These are phyloP conservation scores for Liasis olivaceus DNA, from an alignment of 2,797 vertebrate species.

Conservation along the genomic window DNA sequence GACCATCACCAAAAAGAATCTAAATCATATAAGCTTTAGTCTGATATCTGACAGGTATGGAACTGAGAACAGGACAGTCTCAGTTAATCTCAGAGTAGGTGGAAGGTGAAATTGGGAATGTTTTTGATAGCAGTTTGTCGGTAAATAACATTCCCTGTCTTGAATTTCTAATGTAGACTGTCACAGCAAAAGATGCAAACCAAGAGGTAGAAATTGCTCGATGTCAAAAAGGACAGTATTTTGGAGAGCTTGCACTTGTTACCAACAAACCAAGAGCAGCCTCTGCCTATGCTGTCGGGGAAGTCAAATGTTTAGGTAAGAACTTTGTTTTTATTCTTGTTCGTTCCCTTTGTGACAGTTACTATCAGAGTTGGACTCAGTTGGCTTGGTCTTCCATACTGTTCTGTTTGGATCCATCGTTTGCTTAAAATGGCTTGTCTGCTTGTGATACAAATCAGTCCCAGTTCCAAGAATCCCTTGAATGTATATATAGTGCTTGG, in stretches of 20 bases:
- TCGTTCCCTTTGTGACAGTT: background rate
- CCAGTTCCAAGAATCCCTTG: background rate
- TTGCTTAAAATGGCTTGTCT: background rate
- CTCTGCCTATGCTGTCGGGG: conserved; percentile 92
- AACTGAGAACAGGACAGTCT: background rate
- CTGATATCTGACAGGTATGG: background rate
- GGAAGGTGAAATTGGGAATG: background rate
- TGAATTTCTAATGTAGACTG: conserved; percentile 79
- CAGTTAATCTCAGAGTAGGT: background rate
- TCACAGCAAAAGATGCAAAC: conserved; percentile 88
- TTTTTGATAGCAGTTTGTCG: background rate
- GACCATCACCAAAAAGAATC: background rate
- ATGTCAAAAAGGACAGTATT: conserved; percentile 95
- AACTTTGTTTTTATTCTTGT: background rate
- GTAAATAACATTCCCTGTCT: conserved; percentile 30
- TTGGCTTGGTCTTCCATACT: conserved; percentile 7
- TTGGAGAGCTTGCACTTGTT: conserved; percentile 96
- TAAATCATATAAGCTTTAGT: background rate
- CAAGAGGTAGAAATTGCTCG: conserved; percentile 93
- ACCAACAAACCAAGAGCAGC: conserved; percentile 98
- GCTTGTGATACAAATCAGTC: background rate
- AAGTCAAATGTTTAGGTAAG: conserved; percentile 96
- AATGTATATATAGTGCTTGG: background rate
- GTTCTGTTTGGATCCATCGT: background rate
- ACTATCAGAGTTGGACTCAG: background rate